Evolutionary conservation across 2,888 invertebrate species (phyloP).

Genomic region (Nebria brevicollis): DNA sequence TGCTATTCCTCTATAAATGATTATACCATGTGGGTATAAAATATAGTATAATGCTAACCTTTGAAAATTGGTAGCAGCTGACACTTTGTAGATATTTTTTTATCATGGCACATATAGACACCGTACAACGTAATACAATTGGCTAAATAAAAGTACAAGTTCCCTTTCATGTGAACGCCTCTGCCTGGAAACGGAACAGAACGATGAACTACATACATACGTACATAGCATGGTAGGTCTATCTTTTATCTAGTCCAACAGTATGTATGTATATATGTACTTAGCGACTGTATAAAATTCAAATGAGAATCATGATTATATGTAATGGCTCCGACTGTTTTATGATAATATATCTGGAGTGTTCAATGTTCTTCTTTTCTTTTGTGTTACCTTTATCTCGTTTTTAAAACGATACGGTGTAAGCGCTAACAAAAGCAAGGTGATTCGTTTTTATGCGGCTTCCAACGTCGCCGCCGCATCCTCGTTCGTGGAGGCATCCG

Average conservation of each 20-base stretch:
- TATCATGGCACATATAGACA: neutral
- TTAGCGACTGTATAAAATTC: neutral
- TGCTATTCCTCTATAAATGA: no score
- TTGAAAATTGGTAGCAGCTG: neutral
- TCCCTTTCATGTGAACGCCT: neutral
- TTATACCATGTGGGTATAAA: no score
- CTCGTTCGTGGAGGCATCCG: neutral
- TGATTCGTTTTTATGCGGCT: conserved; percentile 43
- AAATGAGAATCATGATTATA: neutral
- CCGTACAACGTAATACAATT: neutral
- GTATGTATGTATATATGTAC: neutral
- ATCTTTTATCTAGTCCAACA: neutral
- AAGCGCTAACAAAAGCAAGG: conserved; percentile 35
- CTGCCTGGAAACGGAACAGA: neutral
- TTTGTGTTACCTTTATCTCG: neutral
- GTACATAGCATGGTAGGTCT: no score
- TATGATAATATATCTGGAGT: conserved; percentile 14
- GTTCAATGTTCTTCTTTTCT: neutral
- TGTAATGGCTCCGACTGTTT: conserved; percentile 13
- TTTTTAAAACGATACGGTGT: conserved; percentile 13
- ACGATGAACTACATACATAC: no score
- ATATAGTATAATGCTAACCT: no score
- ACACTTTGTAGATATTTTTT: neutral
- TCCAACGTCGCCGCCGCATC: conserved; percentile 13
- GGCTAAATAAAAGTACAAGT: neutral